Conservation (phyloP, 2,888 invertebrate species). For the Microdon myrmicae region DNA sequence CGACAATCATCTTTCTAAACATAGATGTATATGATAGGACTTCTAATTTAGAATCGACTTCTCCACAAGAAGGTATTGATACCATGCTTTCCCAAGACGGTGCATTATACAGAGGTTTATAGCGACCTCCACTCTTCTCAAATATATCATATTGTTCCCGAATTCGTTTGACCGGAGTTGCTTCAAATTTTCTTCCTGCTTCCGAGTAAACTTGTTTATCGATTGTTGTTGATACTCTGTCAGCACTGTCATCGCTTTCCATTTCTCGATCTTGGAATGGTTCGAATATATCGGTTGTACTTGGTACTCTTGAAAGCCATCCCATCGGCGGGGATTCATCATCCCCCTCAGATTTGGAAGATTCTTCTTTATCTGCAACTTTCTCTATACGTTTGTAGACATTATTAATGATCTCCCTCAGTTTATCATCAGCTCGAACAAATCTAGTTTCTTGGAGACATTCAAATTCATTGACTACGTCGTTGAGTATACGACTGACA, state of each 20-base stretch:
- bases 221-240: too few relatives aligned
- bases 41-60: neutral
- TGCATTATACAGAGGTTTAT: too few relatives aligned
- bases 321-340: neutral
- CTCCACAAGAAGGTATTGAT: constrained; percentile 1
- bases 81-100: constrained; percentile 3
- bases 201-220: too few relatives aligned
- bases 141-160: constrained; percentile 19
- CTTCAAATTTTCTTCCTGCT: neutral
- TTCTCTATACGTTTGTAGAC: constrained; percentile 24
- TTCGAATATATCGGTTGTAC: constrained; percentile 26
- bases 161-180: neutral
- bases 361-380: too few relatives aligned
- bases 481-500: constrained; percentile 55
- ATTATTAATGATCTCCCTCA: constrained; percentile 14
- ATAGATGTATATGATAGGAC: neutral
- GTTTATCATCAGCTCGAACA: constrained; percentile 20
- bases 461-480: constrained; percentile 48
- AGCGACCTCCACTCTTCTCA: neutral
- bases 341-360: too few relatives aligned
- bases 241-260: too few relatives aligned
- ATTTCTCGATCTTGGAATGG: too few relatives aligned
- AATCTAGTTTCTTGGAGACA: constrained; percentile 21
- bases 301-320: constrained; percentile 4
- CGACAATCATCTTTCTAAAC: neutral